A percentile compares a stretch with the other conserved stretches of the same genome.
phyloP scores from a whole-genome alignment of 2,797 vertebrate genomes.

The Halcyon badia region DNA sequence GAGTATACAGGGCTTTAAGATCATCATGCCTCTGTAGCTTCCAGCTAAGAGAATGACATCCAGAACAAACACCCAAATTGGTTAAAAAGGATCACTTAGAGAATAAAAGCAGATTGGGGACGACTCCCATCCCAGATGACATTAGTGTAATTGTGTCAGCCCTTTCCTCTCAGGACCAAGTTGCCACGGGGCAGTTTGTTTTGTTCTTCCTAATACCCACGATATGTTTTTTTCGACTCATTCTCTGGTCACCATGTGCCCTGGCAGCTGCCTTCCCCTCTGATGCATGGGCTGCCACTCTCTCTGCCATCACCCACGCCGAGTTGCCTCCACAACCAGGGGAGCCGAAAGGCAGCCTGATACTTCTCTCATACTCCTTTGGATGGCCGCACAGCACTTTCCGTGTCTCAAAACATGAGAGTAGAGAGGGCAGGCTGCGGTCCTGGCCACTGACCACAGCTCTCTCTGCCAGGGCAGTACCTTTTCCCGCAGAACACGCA shows the following conservation, averaged over 20 bases:
- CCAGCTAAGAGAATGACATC: conserved; percentile 45
- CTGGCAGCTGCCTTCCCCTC: neutral
- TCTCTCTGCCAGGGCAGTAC: neutral
- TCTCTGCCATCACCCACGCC: neutral
- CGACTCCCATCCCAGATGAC: conserved; percentile 9
- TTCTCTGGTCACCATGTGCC: neutral
- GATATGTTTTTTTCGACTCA: neutral
- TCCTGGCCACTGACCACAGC: neutral
- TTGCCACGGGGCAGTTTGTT: conserved; percentile 5
- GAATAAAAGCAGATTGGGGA: conserved; percentile 54
- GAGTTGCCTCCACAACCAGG: accelerated
- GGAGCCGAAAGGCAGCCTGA: neutral
- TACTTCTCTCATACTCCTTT: accelerated
- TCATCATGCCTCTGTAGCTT: neutral
- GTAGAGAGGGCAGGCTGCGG: neutral
- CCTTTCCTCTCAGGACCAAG: neutral
- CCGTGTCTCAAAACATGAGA: neutral
- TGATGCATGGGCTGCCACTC: neutral
- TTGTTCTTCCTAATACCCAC: neutral
- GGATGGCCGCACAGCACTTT: neutral
- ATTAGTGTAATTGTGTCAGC: conserved; percentile 39
- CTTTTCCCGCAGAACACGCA: neutral
- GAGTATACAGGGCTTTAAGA: conserved; percentile 7
- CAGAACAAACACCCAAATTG: conserved; percentile 39
- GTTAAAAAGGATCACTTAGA: conserved; percentile 40